Conservation (phyloP, 1,140 invertebrate genomes). For the Apis dorsata region DNA sequence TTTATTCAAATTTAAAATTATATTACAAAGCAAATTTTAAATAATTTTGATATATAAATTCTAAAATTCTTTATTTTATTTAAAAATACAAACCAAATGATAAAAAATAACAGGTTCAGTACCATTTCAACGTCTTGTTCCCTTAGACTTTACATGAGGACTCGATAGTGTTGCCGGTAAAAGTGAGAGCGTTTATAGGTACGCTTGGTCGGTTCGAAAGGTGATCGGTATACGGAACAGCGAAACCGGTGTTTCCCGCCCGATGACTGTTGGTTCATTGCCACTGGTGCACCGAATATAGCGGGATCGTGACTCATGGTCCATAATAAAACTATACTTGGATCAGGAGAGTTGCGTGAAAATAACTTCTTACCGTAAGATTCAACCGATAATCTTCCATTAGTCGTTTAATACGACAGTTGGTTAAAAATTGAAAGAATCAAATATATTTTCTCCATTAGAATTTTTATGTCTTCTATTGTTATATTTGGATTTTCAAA, state of each 20-base stretch:
- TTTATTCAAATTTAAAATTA: too few species aligned
- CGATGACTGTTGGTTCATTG: slow-evolving; percentile 55
- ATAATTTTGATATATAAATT: not conserved
- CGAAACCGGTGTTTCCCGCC: slow-evolving; percentile 40
- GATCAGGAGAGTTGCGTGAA: slow-evolving; percentile 38
- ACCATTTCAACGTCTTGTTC: not conserved
- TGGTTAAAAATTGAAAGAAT: not conserved
- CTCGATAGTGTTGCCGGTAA: slow-evolving; percentile 1
- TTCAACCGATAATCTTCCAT: slow-evolving; percentile 25
- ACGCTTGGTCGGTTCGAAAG: slow-evolving; percentile 28
- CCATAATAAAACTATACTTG: slow-evolving; percentile 58
- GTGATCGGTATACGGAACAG: slow-evolving; percentile 27
- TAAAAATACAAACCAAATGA: not conserved
- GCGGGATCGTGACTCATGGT: slow-evolving; percentile 58
- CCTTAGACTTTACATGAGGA: not conserved
- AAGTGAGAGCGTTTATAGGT: slow-evolving; percentile 30
- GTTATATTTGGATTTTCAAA: too few species aligned
- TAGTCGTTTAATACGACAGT: not conserved
- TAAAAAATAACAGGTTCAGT: not conserved
- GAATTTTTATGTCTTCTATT: not conserved
- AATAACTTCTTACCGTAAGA: slow-evolving; percentile 54
- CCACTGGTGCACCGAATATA: slow-evolving; percentile 63
- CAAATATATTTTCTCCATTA: not conserved
- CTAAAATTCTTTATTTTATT: not conserved
- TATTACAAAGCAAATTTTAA: too few species aligned